Percentiles rank a stretch among this genome's conserved stretches.
Conservation (phyloP, 2,888 invertebrate species). For the Dinocampus coccinellae region DNA sequence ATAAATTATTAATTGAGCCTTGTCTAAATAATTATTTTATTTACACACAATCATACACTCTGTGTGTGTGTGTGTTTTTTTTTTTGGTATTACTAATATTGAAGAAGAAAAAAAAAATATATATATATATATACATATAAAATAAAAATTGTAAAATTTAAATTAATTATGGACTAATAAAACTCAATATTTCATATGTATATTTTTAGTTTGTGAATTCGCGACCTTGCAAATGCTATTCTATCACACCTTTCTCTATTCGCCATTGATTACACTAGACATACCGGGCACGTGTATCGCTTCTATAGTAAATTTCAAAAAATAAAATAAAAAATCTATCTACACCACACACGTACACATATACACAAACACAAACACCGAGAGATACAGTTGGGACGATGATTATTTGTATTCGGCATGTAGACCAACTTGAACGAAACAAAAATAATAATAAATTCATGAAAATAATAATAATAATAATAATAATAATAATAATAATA, state of each 20-base stretch:
- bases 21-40: too few relatives aligned
- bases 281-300: slow-evolving; percentile 2
- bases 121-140: background rate
- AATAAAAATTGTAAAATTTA: background rate
- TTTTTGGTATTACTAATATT: too few relatives aligned
- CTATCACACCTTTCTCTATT: slow-evolving; percentile 35
- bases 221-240: slow-evolving; percentile 23
- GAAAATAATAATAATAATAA: too few relatives aligned
- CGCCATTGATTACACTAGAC: slow-evolving; percentile 35
- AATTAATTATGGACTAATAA: background rate
- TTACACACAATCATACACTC: too few relatives aligned
- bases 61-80: too few relatives aligned
- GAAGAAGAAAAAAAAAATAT: too few relatives aligned
- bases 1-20: too few relatives aligned
- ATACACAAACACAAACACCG: too few relatives aligned
- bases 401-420: slow-evolving; percentile 1
- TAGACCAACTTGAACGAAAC: too few relatives aligned
- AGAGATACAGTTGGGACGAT: background rate
- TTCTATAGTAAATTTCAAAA: slow-evolving; percentile 2
- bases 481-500: too few relatives aligned
- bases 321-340: background rate
- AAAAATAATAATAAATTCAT: too few relatives aligned
- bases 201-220: background rate
- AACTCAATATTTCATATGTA: background rate
- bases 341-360: too few relatives aligned